A percentile compares a stretch with the other conserved stretches of the same genome.
phyloP scores from a whole-genome alignment of 2,113 vertebrate genomes.

The Pagrus major region DNA sequence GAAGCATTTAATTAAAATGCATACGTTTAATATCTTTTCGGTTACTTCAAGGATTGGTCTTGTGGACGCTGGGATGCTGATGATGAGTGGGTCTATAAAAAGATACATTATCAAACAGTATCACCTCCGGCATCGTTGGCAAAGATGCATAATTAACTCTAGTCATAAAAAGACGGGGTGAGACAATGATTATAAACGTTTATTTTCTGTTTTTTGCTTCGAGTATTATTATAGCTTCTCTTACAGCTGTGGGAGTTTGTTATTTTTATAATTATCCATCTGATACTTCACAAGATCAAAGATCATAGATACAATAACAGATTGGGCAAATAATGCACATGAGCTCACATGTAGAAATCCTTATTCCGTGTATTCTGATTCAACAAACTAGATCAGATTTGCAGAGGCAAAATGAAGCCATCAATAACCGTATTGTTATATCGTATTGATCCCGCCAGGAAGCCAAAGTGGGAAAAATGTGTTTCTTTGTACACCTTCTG shows the following conservation, averaged over 20 bases:
- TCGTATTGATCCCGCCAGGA: not conserved
- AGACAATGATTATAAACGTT: slow-evolving; percentile 3
- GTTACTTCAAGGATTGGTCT: not conserved
- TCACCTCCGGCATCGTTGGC: slow-evolving; percentile 29
- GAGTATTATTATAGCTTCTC: not conserved
- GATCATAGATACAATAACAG: not conserved
- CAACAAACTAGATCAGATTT: not conserved
- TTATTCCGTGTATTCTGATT: not conserved
- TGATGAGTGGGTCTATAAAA: slow-evolving; percentile 42
- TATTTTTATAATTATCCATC: not conserved
- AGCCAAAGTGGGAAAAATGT: not conserved
- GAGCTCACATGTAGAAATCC: not conserved
- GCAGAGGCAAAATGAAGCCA: not conserved
- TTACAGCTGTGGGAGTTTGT: not conserved
- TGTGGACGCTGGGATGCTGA: slow-evolving; percentile 19
- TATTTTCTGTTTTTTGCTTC: slow-evolving; percentile 6
- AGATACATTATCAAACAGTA: slow-evolving; percentile 37
- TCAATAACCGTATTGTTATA: not conserved
- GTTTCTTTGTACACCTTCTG: not conserved
- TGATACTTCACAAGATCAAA: not conserved
- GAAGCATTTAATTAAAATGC: slow-evolving; percentile 33
- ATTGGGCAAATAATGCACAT: not conserved
- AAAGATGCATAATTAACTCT: slow-evolving; percentile 34
- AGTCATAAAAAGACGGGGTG: not conserved
- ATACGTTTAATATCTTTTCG: slow-evolving; percentile 20